Evolutionary conservation across 2,113 vertebrate species (phyloP).

Genomic region (Glaucidium brasilianum): DNA sequence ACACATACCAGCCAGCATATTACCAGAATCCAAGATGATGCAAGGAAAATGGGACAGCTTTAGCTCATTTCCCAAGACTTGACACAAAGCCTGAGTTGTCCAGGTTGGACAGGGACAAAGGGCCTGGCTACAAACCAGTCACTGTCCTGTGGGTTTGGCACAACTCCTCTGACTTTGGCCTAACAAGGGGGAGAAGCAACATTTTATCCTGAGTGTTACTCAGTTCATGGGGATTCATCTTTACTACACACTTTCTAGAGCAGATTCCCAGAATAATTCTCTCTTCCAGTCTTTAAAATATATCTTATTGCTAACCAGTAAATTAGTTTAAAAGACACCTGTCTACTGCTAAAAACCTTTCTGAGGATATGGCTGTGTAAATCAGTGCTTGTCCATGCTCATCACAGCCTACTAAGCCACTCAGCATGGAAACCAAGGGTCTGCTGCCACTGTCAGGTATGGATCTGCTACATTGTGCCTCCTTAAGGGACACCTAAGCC

Average conservation of each 20-base stretch:
- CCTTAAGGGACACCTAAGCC: conserved; percentile 32
- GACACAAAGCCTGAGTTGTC: not conserved
- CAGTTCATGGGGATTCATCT: not conserved
- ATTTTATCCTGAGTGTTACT: not conserved
- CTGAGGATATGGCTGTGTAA: not conserved
- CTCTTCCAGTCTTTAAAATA: not conserved
- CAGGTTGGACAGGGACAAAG: not conserved
- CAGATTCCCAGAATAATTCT: not conserved
- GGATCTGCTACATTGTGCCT: conserved; percentile 19
- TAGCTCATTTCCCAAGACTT: not conserved
- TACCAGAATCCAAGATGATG: not conserved
- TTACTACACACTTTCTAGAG: not conserved
- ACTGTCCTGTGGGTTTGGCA: not conserved
- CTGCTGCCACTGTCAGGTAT: conserved; percentile 12
- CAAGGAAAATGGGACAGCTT: not conserved
- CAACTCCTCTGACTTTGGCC: not conserved
- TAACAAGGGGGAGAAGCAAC: not conserved
- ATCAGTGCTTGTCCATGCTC: not conserved
- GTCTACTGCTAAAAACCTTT: not conserved
- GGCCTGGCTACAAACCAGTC: not conserved
- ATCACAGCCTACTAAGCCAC: not conserved
- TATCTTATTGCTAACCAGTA: not conserved
- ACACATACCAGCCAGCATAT: not conserved
- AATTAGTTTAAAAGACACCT: not conserved
- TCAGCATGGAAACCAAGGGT: conserved; percentile 46